Evolutionary conservation across 2,888 invertebrate genomes (phyloP).

Genomic region (Tiliacea aurago): DNA sequence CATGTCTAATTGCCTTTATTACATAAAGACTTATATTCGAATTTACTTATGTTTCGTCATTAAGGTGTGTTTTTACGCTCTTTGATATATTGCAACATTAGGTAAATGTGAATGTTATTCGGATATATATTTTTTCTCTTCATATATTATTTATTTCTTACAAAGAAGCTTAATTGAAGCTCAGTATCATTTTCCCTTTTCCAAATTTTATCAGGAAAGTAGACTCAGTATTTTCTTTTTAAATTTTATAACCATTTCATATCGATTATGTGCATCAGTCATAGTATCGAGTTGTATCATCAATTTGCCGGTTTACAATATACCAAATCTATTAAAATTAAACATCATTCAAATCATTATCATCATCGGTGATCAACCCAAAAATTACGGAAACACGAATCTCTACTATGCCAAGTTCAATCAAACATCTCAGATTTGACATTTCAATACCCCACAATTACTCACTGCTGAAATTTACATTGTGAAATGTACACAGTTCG

Average conservation of each 20-base stretch:
- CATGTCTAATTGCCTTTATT: slow-evolving; percentile 1
- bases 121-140: neutral
- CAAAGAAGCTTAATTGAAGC: neutral
- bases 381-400: slow-evolving; percentile 6
- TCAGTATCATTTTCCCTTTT: neutral
- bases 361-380: neutral
- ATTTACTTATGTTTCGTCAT: slow-evolving; percentile 9
- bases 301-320: no score
- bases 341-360: no score
- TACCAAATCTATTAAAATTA: no score
- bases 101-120: neutral
- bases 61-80: neutral
- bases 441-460: slow-evolving; percentile 45
- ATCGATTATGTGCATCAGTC: no score
- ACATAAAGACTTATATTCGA: neutral
- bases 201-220: neutral
- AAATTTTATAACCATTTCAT: no score
- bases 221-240: neutral
- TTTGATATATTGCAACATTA: neutral
- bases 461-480: slow-evolving; percentile 48
- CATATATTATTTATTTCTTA: neutral
- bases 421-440: slow-evolving; percentile 34
- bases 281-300: no score
- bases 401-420: slow-evolving; percentile 23
- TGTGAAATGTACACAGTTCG: slow-evolving; percentile 15